A percentile compares a stretch with the other conserved stretches of the same genome.
Conservation (phyloP, 2,888 invertebrate species). For the Hyposoter dolosus region DNA sequence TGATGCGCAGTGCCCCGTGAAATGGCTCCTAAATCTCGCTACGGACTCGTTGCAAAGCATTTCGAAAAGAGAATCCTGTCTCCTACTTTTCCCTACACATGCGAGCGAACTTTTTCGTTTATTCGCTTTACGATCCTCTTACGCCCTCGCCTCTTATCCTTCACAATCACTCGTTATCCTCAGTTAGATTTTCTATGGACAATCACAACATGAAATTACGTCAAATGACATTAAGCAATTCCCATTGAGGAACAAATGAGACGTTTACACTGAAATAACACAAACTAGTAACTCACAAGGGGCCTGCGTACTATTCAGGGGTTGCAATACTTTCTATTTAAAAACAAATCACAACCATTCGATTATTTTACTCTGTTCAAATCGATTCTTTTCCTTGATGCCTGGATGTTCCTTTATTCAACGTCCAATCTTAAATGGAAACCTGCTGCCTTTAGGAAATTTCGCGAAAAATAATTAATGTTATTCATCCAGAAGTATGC, state of each 20-base stretch:
- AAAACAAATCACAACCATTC: background rate
- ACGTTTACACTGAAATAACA: background rate
- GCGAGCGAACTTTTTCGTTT: conserved; percentile 48
- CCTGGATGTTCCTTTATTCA: background rate
- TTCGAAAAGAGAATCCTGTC: conserved; percentile 51
- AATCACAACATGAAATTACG: background rate
- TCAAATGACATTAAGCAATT: background rate
- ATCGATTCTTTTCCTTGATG: too few relatives aligned
- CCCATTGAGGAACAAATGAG: background rate
- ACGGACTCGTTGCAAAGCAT: conserved; percentile 61
- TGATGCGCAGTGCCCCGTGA: conserved; percentile 69
- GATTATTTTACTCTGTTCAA: background rate
- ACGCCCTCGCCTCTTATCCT: conserved; percentile 57
- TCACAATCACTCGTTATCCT: conserved; percentile 54
- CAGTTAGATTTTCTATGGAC: conserved; percentile 27
- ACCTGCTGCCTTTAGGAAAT: too few relatives aligned
- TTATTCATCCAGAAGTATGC: background rate
- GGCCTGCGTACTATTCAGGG: background rate
- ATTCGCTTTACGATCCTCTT: conserved; percentile 66
- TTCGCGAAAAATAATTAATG: background rate
- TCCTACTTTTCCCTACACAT: conserved; percentile 47
- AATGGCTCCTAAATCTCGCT: conserved; percentile 71
- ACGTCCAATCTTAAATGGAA: too few relatives aligned
- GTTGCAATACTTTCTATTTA: background rate
- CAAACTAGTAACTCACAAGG: background rate